Conservation (phyloP, 2,113 vertebrate species). For the Anser cygnoides region DNA sequence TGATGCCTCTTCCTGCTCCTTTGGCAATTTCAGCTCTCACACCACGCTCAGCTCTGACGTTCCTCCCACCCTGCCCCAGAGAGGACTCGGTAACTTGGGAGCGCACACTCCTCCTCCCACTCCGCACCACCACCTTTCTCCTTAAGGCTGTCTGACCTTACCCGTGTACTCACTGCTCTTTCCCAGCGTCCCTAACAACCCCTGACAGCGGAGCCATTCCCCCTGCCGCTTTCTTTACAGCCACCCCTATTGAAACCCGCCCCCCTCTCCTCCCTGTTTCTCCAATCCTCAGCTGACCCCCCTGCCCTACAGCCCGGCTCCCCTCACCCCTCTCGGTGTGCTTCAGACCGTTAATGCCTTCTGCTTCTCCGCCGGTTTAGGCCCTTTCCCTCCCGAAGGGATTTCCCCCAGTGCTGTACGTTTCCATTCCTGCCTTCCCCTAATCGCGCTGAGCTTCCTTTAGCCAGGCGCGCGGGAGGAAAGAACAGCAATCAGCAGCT, state of each 20-base stretch:
- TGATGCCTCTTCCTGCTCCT: neutral
- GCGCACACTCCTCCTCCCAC: neutral
- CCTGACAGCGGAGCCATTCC: rapidly evolving
- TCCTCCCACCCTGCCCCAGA: neutral
- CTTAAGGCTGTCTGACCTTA: neutral
- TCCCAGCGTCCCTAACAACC: neutral
- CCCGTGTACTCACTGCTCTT: neutral
- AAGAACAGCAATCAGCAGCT: neutral
- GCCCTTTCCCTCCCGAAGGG: neutral
- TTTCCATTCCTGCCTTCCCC: neutral
- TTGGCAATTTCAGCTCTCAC: neutral
- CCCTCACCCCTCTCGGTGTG: neutral
- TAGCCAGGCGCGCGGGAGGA: neutral
- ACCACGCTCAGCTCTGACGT: neutral
- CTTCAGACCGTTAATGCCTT: neutral
- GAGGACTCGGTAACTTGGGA: rapidly evolving
- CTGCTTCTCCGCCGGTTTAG: neutral
- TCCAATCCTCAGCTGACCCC: neutral
- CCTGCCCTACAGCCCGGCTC: neutral
- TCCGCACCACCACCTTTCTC: rapidly evolving
- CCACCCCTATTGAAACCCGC: neutral
- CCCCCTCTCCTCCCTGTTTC: neutral
- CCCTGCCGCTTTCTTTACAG: neutral
- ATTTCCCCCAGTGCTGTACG: neutral
- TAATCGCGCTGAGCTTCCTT: neutral